Percentiles rank a stretch among this genome's conserved stretches.
Evolutionary conservation across 2,113 vertebrate species (phyloP).

Genomic region (Arenaria interpres): DNA sequence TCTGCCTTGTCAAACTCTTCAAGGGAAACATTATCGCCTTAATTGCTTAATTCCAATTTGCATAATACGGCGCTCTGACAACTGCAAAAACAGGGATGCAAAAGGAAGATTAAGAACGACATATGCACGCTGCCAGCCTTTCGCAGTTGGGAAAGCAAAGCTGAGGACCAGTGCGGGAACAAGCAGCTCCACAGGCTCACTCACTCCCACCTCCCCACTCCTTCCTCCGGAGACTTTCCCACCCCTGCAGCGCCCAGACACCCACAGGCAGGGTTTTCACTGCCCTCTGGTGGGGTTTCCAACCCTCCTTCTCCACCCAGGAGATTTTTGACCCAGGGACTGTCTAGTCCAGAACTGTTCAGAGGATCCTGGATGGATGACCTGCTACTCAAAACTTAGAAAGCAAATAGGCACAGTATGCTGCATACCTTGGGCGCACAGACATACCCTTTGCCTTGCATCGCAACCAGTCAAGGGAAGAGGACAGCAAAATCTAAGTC

Average conservation of each 20-base stretch:
- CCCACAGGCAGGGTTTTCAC: not conserved
- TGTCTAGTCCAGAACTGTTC: not conserved
- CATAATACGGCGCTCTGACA: slow-evolving; percentile 79
- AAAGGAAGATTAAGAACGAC: slow-evolving; percentile 77
- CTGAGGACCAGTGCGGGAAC: slow-evolving; percentile 46
- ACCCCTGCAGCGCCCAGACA: not conserved
- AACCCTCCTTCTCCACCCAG: rapidly evolving
- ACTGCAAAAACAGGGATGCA: slow-evolving; percentile 78
- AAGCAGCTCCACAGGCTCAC: slow-evolving; percentile 33
- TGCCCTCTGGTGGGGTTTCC: not conserved
- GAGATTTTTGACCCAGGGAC: not conserved
- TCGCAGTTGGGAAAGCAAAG: slow-evolving; percentile 45
- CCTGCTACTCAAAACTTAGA: rapidly evolving
- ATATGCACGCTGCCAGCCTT: slow-evolving; percentile 64
- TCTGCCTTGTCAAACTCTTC: slow-evolving; percentile 81
- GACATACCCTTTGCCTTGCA: not conserved
- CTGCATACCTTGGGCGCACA: not conserved
- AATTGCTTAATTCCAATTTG: slow-evolving; percentile 81
- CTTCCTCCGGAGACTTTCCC: slow-evolving; percentile 7
- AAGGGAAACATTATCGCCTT: slow-evolving; percentile 81
- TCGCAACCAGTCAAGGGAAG: rapidly evolving
- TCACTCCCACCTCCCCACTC: not conserved
- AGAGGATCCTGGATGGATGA: not conserved
- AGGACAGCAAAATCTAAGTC: not conserved
- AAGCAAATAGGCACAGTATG: not conserved